phyloP scores from a whole-genome alignment of 2,797 vertebrate genomes.

The Liparis tanakae region DNA sequence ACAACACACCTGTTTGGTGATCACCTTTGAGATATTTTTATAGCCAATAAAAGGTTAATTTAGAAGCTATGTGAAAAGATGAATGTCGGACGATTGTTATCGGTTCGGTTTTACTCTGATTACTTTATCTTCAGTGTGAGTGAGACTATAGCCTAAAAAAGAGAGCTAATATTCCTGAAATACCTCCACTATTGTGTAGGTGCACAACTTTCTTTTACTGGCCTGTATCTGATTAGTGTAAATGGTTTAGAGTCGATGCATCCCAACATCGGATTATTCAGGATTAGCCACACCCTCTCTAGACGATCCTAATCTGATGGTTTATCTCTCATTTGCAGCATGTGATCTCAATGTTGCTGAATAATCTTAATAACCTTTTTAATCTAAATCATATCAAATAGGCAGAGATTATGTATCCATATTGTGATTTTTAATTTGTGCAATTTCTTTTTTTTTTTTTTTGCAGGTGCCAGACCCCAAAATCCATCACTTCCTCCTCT shows the following conservation, averaged over 20 bases:
- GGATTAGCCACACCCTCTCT: slow-evolving; percentile 63
- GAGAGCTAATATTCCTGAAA: not conserved
- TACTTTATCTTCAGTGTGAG: not conserved
- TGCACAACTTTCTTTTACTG: slow-evolving; percentile 1
- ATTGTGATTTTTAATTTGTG: slow-evolving; percentile 5
- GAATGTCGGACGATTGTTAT: not conserved
- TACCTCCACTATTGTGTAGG: not conserved
- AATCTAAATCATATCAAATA: not conserved
- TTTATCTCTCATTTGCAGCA: slow-evolving; percentile 41
- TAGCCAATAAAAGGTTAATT: not conserved
- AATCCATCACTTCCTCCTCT: slow-evolving; percentile 85
- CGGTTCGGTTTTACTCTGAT: not conserved
- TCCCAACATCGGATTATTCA: slow-evolving; percentile 65
- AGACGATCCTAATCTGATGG: slow-evolving; percentile 47
- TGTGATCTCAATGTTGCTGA: slow-evolving; percentile 37
- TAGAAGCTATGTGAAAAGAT: not conserved
- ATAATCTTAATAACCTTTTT: slow-evolving; percentile 50
- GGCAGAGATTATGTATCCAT: not conserved
- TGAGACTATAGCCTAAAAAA: not conserved
- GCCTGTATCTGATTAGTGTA: slow-evolving; percentile 18
- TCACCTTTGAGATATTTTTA: not conserved
- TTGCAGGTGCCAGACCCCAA: slow-evolving; percentile 89
- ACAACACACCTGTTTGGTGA: not conserved
- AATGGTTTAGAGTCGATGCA: slow-evolving; percentile 48
- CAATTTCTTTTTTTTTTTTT: not conserved